Evolutionary conservation across 2,888 invertebrate species (phyloP), one percentile per base, ranked within the genome.

Genomic region (Sarcophaga caerulescens): DNA sequence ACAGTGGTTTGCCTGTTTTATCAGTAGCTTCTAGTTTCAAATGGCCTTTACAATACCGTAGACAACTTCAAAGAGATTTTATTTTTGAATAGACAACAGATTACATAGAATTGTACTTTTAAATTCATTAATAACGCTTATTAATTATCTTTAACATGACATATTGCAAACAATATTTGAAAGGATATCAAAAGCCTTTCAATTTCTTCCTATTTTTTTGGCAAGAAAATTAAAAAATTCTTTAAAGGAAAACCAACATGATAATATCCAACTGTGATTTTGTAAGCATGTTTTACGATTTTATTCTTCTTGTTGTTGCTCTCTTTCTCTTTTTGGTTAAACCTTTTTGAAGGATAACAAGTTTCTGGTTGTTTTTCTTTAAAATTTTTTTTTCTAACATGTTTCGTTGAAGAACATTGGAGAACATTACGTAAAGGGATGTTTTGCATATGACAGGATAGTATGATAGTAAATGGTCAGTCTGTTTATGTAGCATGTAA

Each of bases 91-190:
- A 52, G 14, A 70, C 14, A 90, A 91, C 88, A 90, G 91, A 91
- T 91, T 91, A 65, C 23, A 70, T 35, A 77, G 10, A 76, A 35
- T 90, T 90, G 35, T 35, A 35, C 10, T 35, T 35, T 35, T 35
- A 35, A 35, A 89, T 91, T 91, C 90, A 91, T 91, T 91, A 91
- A 91, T 91, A 91, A 91, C 89, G 89, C 90, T 91, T 92, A 90
- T 91, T 91, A 91, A 92, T 91, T 91, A 75, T 80, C 89, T 90
- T 90, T 91, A 91, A 90, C 90, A 89, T 88, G 92, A 90, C 91
- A 91, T 88, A 88, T 71, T 74, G 78, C 75, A 85, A 81, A 87
- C 73, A 81, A 62, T 60, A 73, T 84, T 70, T 77, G 60, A 83
- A 82, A 82, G 81, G 76, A 80, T 69, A 73, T 74, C 52, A 35